Percentiles rank a stretch among this genome's conserved stretches.
These are phyloP conservation scores for Mesocricetus auratus DNA, from an alignment of 2,113 vertebrate genomes.

Conservation along the genomic window DNA sequence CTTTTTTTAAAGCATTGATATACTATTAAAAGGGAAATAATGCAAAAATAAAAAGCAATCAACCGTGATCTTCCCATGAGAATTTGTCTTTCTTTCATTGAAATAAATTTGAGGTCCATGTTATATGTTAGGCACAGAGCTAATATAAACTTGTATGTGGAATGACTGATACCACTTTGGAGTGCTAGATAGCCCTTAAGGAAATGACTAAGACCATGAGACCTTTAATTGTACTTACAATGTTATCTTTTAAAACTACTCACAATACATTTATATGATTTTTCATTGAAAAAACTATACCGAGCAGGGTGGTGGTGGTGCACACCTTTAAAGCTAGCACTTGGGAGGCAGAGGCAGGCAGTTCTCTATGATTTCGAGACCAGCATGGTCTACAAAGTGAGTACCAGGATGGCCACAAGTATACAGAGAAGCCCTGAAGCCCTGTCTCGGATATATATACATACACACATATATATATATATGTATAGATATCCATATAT, in stretches of 20 bases:
- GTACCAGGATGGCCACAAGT: neutral
- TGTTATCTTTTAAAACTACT: constrained; percentile 3
- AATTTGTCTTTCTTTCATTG: constrained; percentile 16
- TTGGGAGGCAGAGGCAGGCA: neutral
- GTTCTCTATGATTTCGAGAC: neutral
- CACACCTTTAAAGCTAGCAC: neutral
- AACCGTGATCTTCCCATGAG: neutral
- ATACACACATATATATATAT: neutral
- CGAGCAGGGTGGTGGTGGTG: neutral
- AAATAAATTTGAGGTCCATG: neutral
- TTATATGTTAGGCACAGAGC: neutral
- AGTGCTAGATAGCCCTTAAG: neutral
- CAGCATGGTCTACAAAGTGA: neutral
- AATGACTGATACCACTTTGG: neutral
- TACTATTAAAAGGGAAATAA: neutral
- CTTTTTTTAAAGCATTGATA: neutral
- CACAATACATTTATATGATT: neutral
- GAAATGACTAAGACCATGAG: neutral
- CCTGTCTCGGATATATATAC: neutral
- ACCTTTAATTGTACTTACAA: neutral
- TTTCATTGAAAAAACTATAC: neutral
- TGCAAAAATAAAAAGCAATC: constrained; percentile 24
- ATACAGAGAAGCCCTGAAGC: neutral
- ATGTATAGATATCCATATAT: no score
- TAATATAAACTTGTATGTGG: neutral